Evolutionary conservation across 2,888 invertebrate species (phyloP), one percentile per base, ranked within the genome.

Genomic region (Camptogramma bilineatum): DNA sequence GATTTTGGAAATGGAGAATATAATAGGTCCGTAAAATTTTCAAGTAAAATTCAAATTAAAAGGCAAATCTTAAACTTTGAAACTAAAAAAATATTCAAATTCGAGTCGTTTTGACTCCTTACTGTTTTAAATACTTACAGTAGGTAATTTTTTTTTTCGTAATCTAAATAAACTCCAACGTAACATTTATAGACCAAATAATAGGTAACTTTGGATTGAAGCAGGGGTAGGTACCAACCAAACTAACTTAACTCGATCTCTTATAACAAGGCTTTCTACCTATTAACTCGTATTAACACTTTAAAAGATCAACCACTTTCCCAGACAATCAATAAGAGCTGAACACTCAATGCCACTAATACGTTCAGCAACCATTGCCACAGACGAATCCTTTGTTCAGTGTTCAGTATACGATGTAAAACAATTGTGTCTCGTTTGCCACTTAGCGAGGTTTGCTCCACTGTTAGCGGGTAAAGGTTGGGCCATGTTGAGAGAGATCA

Each of bases 391-490:
- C 73, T 73, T 78, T 78, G 76, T 78, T 74, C 73, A 47, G 42
- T 78, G 76, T 78, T 74, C 73, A 47, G 42, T 57, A 53, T 28
- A 63, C 60, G 52, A 31, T 59, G 80, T 86, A 86, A 86, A 86
- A 87, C 87, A 87, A 87, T 87, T 86, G 86, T 81, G 71, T 81
- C 86, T 86, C 83, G 85, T 83, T 83, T 80, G 73, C 81, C 85
- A 82, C 85, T 85, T 83, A 81, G 76, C 74, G 72, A 63, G 72
- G 80, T 85, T 84, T 86, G 75, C 77, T 69, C 73, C 73, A 75
- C 79, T 80, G 84, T 86, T 86, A 86, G 82, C 82, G 81, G 77
- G 73, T 73, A 62, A 75, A 68, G 9, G 44, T 2, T 50, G 24
- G 64, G 48, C 46, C 31, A 62, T 50, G 52, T 17, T 28, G 44